These are phyloP conservation scores for Momotus momota DNA, from an alignment of 2,797 vertebrate species.

Conservation along the genomic window DNA sequence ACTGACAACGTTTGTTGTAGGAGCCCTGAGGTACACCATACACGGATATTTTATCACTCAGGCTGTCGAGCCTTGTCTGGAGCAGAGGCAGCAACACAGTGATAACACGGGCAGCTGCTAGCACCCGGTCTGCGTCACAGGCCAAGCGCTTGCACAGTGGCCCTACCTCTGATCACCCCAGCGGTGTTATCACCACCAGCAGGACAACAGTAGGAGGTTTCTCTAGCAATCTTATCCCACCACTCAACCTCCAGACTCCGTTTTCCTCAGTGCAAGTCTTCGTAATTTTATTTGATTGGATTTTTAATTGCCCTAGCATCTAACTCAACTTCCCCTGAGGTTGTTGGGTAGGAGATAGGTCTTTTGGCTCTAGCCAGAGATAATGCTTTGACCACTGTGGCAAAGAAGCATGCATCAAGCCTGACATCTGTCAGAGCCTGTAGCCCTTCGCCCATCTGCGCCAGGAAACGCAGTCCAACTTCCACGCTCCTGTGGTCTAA, in stretches of 20 bases:
- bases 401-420: neutral
- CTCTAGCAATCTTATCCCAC: neutral
- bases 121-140: rapidly evolving
- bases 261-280: neutral
- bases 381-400: neutral
- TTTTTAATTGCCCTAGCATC: neutral
- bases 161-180: neutral
- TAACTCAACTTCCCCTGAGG: neutral
- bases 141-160: rapidly evolving
- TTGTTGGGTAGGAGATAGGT: neutral
- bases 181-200: neutral
- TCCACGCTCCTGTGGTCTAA: slow-evolving; percentile 27
- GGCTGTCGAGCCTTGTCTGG: neutral
- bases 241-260: neutral
- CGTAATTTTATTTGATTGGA: neutral
- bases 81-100: neutral
- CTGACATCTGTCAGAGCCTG: slow-evolving; percentile 5
- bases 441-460: neutral
- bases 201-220: neutral
- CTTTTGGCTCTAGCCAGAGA: neutral
- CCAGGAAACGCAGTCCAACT: slow-evolving; percentile 2
- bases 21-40: neutral
- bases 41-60: neutral
- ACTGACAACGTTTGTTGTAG: rapidly evolving
- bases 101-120: neutral